A percentile compares a stretch with the other conserved stretches of the same genome.
Conservation (phyloP, 2,113 vertebrate genomes). For the Rousettus leschenaultii region DNA sequence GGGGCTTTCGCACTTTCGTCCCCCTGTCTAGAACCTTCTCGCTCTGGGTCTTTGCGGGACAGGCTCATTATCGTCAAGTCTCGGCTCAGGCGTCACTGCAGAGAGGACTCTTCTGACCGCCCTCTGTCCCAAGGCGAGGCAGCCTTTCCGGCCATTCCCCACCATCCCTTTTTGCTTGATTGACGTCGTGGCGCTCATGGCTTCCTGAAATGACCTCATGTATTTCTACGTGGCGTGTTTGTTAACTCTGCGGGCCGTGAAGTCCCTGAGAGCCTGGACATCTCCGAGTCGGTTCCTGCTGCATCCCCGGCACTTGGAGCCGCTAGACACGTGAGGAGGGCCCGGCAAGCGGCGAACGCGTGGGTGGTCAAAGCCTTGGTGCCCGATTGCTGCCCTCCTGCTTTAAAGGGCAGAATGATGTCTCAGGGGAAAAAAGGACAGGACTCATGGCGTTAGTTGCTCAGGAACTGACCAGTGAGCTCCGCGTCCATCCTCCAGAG, state of each 20-base stretch:
- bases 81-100: neutral
- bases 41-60: neutral
- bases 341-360: neutral
- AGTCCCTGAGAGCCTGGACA: neutral
- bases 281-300: neutral
- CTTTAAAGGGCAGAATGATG: neutral
- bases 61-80: neutral
- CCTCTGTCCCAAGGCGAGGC: neutral
- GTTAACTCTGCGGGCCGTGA: neutral
- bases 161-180: neutral
- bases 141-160: neutral
- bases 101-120: neutral
- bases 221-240: neutral
- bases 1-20: neutral
- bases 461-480: neutral
- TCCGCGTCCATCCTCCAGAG: neutral
- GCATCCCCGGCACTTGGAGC: too few relatives aligned
- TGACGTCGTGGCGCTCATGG: neutral
- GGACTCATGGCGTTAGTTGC: neutral
- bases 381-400: neutral
- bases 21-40: neutral
- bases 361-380: neutral
- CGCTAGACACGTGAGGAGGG: neutral
- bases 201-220: neutral
- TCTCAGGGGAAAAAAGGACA: neutral